Evolutionary conservation across 2,797 vertebrate genomes (phyloP).

Genomic region (Champsocephalus esox): DNA sequence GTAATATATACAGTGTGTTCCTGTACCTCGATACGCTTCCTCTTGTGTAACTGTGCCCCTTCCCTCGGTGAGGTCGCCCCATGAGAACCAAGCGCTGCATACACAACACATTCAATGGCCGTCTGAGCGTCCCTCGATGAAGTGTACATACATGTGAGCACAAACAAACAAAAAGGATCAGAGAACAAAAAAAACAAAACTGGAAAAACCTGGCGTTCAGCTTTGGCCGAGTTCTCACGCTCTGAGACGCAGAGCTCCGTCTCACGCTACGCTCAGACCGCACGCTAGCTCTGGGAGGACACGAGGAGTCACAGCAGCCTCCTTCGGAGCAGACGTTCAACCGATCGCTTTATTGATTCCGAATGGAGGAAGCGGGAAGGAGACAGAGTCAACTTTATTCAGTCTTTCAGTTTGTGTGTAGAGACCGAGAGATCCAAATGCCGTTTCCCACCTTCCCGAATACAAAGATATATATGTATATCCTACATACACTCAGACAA

Average conservation of each 20-base stretch:
- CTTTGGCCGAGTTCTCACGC: conserved; percentile 84
- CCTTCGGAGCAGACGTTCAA: too few species aligned
- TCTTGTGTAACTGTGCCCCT: conserved; percentile 20
- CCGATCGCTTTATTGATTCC: too few species aligned
- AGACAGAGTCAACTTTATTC: too few species aligned
- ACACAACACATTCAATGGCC: conserved; percentile 46
- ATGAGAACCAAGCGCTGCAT: conserved; percentile 32
- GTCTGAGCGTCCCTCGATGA: conserved; percentile 48
- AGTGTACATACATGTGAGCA: conserved; percentile 74
- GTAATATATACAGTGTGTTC: conserved; percentile 12
- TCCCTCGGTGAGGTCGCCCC: conserved; percentile 18
- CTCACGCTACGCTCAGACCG: conserved; percentile 63
- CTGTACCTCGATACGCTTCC: conserved; percentile 22
- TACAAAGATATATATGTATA: too few species aligned
- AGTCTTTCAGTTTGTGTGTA: too few species aligned
- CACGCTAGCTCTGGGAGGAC: conserved; percentile 75
- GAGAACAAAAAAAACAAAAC: conserved; percentile 79
- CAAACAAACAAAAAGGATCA: conserved; percentile 66
- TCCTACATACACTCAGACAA: too few species aligned
- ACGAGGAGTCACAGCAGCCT: too few species aligned
- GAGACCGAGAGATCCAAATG: too few species aligned
- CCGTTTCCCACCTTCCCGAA: too few species aligned
- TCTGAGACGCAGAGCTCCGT: too few species aligned
- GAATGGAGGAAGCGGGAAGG: too few species aligned
- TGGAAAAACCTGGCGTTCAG: conserved; percentile 89